A percentile compares a stretch with the other conserved stretches of the same genome.
Evolutionary conservation across 2,888 invertebrate genomes (phyloP).

Genomic region (Hydrotaea cyrtoneurina): DNA sequence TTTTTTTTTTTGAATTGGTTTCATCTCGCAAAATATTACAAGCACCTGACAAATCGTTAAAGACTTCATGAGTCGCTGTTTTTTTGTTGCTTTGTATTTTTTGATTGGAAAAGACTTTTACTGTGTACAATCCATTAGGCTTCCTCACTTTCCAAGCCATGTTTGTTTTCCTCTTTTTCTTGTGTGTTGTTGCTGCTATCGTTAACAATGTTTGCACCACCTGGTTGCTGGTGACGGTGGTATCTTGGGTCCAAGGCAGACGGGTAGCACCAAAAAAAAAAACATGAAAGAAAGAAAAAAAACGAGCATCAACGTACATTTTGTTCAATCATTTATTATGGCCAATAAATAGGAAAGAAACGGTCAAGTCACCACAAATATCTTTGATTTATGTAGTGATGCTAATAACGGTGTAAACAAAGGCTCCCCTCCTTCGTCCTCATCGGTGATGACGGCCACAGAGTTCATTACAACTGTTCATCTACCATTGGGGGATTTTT

Average conservation of each 20-base stretch:
- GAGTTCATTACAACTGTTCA: background rate
- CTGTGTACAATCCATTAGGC: slow-evolving; percentile 18
- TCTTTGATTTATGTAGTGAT: slow-evolving; percentile 36
- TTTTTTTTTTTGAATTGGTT: background rate
- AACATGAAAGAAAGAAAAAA: background rate
- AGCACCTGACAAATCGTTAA: slow-evolving; percentile 44
- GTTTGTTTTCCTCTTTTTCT: slow-evolving; percentile 5
- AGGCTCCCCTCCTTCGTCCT: background rate
- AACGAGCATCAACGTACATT: background rate
- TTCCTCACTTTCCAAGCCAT: slow-evolving; percentile 31
- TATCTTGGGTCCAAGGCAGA: background rate
- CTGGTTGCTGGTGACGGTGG: background rate
- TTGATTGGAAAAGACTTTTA: slow-evolving; percentile 36
- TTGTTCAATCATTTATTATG: slow-evolving; percentile 33
- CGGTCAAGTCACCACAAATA: slow-evolving; percentile 33
- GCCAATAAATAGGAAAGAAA: slow-evolving; percentile 26
- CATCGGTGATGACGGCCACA: background rate
- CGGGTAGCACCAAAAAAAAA: slow-evolving; percentile 1
- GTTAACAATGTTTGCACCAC: background rate
- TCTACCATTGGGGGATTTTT: background rate
- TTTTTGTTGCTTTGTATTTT: slow-evolving; percentile 13
- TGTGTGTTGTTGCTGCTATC: background rate
- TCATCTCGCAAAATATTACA: slow-evolving; percentile 36
- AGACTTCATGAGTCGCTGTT: slow-evolving; percentile 26
- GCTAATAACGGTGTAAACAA: slow-evolving; percentile 38